Evolutionary conservation across 2,888 invertebrate species (phyloP).

Genomic region (Tridacna gigas): DNA sequence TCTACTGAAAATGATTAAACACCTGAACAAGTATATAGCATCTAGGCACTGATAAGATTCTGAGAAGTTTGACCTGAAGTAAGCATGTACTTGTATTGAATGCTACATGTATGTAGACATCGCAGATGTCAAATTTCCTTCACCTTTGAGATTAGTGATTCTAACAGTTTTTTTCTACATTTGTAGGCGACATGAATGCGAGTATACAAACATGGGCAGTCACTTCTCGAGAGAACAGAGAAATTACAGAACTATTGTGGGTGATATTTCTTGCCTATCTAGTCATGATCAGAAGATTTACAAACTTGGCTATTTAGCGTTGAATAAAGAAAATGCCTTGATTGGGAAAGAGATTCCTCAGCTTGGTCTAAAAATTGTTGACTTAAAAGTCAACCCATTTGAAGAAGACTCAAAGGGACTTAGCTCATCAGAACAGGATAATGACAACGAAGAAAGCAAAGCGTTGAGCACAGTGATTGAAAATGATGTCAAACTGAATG

Average conservation of each 20-base stretch:
- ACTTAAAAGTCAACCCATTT: not conserved
- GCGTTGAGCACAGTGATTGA: conserved; percentile 4
- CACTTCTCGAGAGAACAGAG: conserved; percentile 19
- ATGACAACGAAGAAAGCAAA: conserved; percentile 18
- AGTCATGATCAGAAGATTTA: conserved; percentile 65
- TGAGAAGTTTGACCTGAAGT: too few species aligned
- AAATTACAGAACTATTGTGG: conserved; percentile 32
- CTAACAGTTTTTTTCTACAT: too few species aligned
- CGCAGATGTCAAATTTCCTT: too few species aligned
- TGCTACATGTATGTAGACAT: too few species aligned
- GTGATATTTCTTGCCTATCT: conserved; percentile 66
- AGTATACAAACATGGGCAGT: not conserved
- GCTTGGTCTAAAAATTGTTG: conserved; percentile 30
- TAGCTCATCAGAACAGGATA: conserved; percentile 9
- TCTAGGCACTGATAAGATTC: too few species aligned
- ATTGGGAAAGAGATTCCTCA: conserved; percentile 31
- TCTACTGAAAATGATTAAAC: too few species aligned
- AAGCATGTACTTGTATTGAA: too few species aligned
- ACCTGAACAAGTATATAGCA: too few species aligned
- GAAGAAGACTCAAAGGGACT: conserved; percentile 12
- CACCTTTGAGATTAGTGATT: too few species aligned
- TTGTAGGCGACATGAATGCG: conserved; percentile 3
- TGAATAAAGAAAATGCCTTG: conserved; percentile 34
- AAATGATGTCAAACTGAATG: conserved; percentile 7
- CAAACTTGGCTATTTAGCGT: conserved; percentile 52